Conservation (phyloP, 2,888 invertebrate species). For the Temnothorax rugatulus region DNA sequence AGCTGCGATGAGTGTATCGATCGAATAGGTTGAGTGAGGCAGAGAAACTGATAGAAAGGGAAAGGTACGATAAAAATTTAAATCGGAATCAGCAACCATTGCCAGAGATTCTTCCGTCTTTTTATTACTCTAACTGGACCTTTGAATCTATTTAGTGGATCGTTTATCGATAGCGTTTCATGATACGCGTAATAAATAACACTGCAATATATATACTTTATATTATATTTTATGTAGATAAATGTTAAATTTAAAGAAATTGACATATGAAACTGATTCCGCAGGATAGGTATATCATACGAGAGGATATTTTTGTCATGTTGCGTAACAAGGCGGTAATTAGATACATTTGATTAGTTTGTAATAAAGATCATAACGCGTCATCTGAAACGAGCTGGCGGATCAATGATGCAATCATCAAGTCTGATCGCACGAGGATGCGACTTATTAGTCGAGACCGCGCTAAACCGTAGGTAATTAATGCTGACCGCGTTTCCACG, state of each 20-base stretch:
- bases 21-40: slow-evolving; percentile 18
- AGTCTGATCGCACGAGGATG: slow-evolving; percentile 9
- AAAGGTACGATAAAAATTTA: slow-evolving; percentile 72
- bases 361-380: background rate
- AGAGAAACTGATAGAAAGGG: slow-evolving; percentile 57
- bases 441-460: slow-evolving; percentile 60
- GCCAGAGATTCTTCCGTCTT: slow-evolving; percentile 30
- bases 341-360: background rate
- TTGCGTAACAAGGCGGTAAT: slow-evolving; percentile 22
- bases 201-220: background rate
- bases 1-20: slow-evolving; percentile 55
- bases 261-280: background rate
- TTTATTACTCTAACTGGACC: slow-evolving; percentile 52
- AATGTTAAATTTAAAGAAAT: background rate
- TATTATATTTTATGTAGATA: background rate
- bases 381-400: background rate
- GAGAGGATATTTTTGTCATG: background rate
- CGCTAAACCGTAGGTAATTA: slow-evolving; percentile 77
- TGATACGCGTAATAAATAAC: background rate
- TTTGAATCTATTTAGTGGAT: slow-evolving; percentile 31
- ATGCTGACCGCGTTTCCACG: slow-evolving; percentile 75
- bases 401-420: background rate
- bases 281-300: background rate
- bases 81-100: slow-evolving; percentile 59
- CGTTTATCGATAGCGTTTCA: background rate